These are phyloP conservation scores for Zoroaster sp. DNA, from an alignment of 53 echinoderm and acorn worm species.

Conservation along the genomic window DNA sequence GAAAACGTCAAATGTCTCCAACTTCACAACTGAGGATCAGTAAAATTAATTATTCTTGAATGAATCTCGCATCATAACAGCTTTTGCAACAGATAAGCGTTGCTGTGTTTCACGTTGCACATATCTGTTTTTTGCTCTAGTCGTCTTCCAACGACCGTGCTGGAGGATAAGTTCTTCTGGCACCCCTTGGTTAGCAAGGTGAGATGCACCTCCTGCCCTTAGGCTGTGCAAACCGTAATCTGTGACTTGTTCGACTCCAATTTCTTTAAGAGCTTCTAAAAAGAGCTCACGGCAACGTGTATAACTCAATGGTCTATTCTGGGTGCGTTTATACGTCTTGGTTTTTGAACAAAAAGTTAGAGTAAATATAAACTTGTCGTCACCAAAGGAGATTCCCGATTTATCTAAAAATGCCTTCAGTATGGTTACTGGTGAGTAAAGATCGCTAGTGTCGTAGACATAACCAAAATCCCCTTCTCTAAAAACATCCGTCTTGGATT, in stretches of 20 bases:
- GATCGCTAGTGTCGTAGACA: background rate
- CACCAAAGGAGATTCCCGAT: background rate
- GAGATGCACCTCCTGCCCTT: background rate
- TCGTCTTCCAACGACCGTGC: no score
- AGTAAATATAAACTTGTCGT: background rate
- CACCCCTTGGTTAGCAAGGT: slow-evolving; percentile 1
- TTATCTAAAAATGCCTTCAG: background rate
- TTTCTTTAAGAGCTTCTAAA: background rate
- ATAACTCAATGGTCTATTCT: background rate
- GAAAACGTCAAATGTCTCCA: no score
- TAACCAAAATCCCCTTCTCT: background rate
- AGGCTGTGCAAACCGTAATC: background rate
- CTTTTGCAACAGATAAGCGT: no score
- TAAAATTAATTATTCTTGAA: no score
- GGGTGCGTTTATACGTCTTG: background rate
- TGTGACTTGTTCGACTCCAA: background rate
- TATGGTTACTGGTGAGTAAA: background rate
- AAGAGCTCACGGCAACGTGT: background rate
- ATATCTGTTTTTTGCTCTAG: background rate
- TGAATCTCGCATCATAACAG: no score
- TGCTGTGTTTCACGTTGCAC: no score
- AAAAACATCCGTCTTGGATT: slow-evolving; percentile 2
- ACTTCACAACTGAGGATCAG: no score
- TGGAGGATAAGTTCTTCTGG: background rate
- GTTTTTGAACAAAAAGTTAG: background rate